Evolutionary conservation across 2,888 invertebrate genomes (phyloP).

Genomic region (Caenorhabditis sp.): DNA sequence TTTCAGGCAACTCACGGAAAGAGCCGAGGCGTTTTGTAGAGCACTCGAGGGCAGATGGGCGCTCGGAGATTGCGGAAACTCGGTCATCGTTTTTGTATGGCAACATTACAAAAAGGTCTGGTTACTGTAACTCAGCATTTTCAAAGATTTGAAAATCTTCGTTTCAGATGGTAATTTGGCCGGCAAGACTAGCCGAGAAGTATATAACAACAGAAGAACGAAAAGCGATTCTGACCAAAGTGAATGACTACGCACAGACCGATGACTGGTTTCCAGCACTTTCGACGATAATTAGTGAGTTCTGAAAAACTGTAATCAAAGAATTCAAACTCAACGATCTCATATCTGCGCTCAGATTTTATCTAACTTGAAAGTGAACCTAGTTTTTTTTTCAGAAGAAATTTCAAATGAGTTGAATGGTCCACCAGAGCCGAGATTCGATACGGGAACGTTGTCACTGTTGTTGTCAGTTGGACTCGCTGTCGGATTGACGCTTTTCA

Average conservation of each 20-base stretch:
- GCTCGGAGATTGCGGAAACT: slow-evolving; percentile 83
- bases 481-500: slow-evolving; percentile 77
- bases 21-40: slow-evolving; percentile 80
- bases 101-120: slow-evolving; percentile 82
- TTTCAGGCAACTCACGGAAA: slow-evolving; percentile 80
- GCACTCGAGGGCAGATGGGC: slow-evolving; percentile 83
- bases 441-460: slow-evolving; percentile 81
- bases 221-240: slow-evolving; percentile 76
- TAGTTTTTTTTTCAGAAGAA: slow-evolving; percentile 78
- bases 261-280: slow-evolving; percentile 81
- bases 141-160: neutral
- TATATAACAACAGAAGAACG: slow-evolving; percentile 81
- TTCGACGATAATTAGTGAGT: slow-evolving; percentile 76
- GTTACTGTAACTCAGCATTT: neutral
- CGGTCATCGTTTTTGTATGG: slow-evolving; percentile 83
- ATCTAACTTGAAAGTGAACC: too few species aligned
- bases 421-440: slow-evolving; percentile 76
- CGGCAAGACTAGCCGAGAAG: slow-evolving; percentile 80
- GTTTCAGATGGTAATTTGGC: slow-evolving; percentile 82
- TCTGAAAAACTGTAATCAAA: neutral
- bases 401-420: slow-evolving; percentile 80
- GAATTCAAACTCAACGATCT: too few species aligned
- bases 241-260: slow-evolving; percentile 79
- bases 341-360: too few species aligned
- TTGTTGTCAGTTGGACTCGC: slow-evolving; percentile 81